Evolutionary conservation across 2,797 vertebrate species (phyloP), one percentile per base, ranked within the genome.

Genomic region (Halcyon badia): DNA sequence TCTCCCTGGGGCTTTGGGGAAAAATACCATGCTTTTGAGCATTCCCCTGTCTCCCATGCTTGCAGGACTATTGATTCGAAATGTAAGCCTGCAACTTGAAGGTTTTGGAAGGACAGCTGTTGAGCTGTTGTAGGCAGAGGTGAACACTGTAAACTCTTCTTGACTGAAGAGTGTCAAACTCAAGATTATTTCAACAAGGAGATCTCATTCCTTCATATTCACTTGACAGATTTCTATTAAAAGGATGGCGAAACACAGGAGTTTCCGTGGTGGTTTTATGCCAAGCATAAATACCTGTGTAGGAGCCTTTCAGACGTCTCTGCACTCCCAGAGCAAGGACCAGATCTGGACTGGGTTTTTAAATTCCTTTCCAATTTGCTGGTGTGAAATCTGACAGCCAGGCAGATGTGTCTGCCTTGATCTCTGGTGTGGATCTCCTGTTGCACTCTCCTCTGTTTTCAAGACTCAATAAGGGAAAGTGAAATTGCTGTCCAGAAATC

Each of bases 351-450:
- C 93, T 44, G 1, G 20, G 11, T 42, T 87, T 80, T 95, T 65
- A 0, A 44, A 65, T 92, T 92, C 94, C 90, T 39, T 94, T 89
- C 80, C 49, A 66, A 37, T 90, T 71, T 89, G 60, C 75, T 80
- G 81, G 39, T 0, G 5, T 89, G 88, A 88, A 93, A 89, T 92
- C 88, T 75, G 78, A 83, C 92, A 95, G 87, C 41, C 75, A 71
- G 90, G 83, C 86, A 95, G 88, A 93, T 94, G 64, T 84, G 44
- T 57, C 83, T 85, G 41, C 77, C 87, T 92, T 92, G 75, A 93
- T 61, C 83, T 89, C 73, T 51, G 68, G 31, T 82, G 48, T 89
- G 75, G 48, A 85, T 77, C 77, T 92, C 78, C 77, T 77, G 48
- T 68, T 88, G 77, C 62, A 62, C 65, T 78, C 49, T 30, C n/a